Conservation (phyloP, 2,888 invertebrate genomes). For the Orchesella flavescens region DNA sequence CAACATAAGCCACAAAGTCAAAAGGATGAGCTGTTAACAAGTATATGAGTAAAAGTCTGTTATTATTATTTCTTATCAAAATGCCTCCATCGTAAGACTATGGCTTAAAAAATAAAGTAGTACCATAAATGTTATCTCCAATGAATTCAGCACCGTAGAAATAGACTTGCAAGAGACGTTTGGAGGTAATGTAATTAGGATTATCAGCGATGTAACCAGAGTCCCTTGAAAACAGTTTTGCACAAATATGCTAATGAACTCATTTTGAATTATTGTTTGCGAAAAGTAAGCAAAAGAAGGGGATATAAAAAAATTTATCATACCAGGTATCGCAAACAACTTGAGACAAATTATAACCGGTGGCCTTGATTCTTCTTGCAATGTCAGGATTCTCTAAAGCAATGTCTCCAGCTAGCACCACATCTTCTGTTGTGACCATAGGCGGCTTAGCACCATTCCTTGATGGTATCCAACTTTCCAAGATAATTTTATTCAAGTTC, state of each 20-base stretch:
- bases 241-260: too few relatives aligned
- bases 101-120: too few relatives aligned
- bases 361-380: neutral
- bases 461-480: slow-evolving; percentile 5
- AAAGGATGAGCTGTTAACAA: slow-evolving; percentile 55
- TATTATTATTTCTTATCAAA: too few relatives aligned
- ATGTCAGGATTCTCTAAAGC: slow-evolving; percentile 5
- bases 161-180: slow-evolving; percentile 15
- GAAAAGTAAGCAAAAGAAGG: slow-evolving; percentile 8
- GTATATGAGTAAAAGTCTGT: too few relatives aligned
- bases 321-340: slow-evolving; percentile 23
- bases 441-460: neutral
- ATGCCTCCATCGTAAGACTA: too few relatives aligned
- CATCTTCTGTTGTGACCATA: slow-evolving; percentile 19
- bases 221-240: neutral
- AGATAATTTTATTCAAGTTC: slow-evolving; percentile 20
- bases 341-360: slow-evolving; percentile 16
- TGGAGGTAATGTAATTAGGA: neutral
- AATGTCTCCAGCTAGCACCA: neutral
- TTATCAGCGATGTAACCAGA: slow-evolving; percentile 16
- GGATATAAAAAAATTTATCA: neutral
- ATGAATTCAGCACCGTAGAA: neutral
- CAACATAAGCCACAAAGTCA: slow-evolving; percentile 44
- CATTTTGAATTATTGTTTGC: too few relatives aligned
- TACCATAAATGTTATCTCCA: slow-evolving; percentile 34